Evolutionary conservation across 1,140 invertebrate genomes (phyloP).

Genomic region (Papilio helenus): DNA sequence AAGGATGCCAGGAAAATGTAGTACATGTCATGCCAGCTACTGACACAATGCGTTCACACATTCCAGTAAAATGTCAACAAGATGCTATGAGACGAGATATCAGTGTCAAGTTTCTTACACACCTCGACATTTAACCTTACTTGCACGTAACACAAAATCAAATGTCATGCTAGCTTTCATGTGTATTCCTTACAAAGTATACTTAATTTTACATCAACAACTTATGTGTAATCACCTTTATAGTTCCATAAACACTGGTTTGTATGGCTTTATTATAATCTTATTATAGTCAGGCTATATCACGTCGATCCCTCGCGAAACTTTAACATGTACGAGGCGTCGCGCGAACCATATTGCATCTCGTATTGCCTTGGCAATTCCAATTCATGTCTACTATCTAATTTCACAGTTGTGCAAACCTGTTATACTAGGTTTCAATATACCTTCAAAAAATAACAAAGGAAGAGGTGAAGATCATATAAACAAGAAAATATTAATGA

Average conservation of each 20-base stretch:
- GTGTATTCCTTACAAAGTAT: too few species aligned
- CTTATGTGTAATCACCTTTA: neutral
- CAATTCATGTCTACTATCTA: neutral
- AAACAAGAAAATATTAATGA: too few species aligned
- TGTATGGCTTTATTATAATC: neutral
- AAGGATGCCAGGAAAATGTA: too few species aligned
- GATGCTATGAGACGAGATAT: too few species aligned
- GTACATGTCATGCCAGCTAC: too few species aligned
- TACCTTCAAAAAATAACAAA: too few species aligned
- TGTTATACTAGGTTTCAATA: neutral
- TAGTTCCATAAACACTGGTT: neutral
- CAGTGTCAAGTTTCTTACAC: too few species aligned
- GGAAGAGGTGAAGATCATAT: too few species aligned
- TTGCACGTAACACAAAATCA: too few species aligned
- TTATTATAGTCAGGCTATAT: neutral
- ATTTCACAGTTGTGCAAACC: neutral
- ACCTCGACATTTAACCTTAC: too few species aligned
- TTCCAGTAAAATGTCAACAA: too few species aligned
- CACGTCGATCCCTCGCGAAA: neutral
- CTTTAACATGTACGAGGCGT: conserved; percentile 33
- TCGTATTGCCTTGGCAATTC: neutral
- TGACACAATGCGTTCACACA: neutral
- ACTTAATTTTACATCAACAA: neutral
- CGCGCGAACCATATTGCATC: conserved; percentile 10
- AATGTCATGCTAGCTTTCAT: too few species aligned